These are phyloP conservation scores for Belonocnema kinseyi DNA, from an alignment of 1,140 invertebrate genomes.

Conservation along the genomic window DNA sequence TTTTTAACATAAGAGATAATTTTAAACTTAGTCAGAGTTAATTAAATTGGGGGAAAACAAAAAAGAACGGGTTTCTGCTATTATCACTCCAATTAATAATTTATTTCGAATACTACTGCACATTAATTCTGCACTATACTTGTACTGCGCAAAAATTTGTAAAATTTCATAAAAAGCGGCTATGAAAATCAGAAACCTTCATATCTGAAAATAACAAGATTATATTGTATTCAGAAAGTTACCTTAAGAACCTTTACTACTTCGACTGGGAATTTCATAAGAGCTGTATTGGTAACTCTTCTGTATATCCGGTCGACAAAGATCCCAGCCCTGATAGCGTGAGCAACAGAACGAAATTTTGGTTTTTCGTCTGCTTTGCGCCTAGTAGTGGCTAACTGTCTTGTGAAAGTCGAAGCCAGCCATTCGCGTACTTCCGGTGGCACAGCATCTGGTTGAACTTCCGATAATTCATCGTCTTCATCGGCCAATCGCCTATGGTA, in stretches of 20 bases:
- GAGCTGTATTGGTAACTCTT: conserved; percentile 88
- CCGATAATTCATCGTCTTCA: conserved; percentile 95
- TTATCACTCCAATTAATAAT: no score
- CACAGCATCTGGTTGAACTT: conserved; percentile 96
- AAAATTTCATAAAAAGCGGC: no score
- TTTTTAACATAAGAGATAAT: no score
- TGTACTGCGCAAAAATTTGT: no score
- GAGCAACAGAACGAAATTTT: conserved; percentile 96
- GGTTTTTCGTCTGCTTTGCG: conserved; percentile 87
- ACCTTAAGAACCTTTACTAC: conserved; percentile 93
- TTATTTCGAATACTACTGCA: no score
- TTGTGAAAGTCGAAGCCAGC: conserved; percentile 98
- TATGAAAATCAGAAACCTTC: no score
- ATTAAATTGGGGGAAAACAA: no score
- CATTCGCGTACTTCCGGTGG: conserved; percentile 97
- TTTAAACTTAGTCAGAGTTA: no score
- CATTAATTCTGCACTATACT: no score
- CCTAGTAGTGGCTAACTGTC: conserved; percentile 86
- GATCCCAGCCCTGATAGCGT: conserved; percentile 97
- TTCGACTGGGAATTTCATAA: conserved; percentile 93
- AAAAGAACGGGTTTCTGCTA: no score
- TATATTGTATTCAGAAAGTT: conserved; percentile 41
- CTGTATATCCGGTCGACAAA: conserved; percentile 98
- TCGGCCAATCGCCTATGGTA: conserved; percentile 83
- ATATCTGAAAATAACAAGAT: no score